phyloP scores from a whole-genome alignment of 2,113 vertebrate species.

The Heliornis fulica region DNA sequence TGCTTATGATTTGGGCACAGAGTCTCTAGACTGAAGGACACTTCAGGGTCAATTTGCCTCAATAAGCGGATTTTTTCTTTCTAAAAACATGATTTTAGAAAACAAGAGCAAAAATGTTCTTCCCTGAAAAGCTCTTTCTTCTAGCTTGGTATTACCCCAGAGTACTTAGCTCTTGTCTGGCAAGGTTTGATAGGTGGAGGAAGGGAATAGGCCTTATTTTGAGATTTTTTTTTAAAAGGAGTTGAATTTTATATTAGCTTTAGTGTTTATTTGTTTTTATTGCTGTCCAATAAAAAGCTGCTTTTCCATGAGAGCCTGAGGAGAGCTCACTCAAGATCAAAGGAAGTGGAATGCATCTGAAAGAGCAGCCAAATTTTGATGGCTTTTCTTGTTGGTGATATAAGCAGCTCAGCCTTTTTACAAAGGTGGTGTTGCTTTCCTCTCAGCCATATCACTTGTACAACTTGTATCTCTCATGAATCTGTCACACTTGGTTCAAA shows the following conservation, averaged over 20 bases:
- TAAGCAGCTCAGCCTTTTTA: background rate
- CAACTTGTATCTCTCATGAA: background rate
- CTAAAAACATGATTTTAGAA: background rate
- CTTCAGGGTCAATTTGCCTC: background rate
- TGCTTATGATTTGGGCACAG: background rate
- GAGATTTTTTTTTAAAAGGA: background rate
- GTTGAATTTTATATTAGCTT: constrained; percentile 12
- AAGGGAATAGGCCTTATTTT: background rate
- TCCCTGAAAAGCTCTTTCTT: background rate
- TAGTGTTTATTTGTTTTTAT: constrained; percentile 39
- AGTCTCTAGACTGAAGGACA: background rate
- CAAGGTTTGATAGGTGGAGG: background rate
- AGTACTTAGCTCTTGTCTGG: background rate
- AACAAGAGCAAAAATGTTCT: background rate
- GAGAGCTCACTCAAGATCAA: constrained; percentile 8
- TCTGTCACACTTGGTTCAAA: background rate
- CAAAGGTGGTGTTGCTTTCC: background rate
- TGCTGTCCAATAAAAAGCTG: background rate
- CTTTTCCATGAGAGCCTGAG: constrained; percentile 17
- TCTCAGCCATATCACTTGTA: background rate
- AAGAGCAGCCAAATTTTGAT: background rate
- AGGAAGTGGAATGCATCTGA: constrained; percentile 27
- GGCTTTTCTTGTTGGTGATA: background rate
- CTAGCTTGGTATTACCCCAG: background rate
- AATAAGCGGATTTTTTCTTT: background rate